Conservation (phyloP, 2,113 vertebrate genomes). For the Malurus cyaneus region DNA sequence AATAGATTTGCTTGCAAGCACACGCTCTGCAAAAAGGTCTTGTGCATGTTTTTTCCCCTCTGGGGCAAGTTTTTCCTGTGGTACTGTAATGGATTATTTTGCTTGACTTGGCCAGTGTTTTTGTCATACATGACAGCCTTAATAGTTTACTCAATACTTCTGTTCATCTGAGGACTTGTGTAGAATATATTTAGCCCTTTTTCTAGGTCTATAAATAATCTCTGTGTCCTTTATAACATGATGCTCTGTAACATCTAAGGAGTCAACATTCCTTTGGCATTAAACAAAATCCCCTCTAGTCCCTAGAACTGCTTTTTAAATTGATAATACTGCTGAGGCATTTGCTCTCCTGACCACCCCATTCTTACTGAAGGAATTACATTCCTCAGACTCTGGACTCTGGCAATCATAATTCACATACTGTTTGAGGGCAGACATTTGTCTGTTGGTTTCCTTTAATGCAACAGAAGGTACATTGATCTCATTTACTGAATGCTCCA, state of each 20-base stretch:
- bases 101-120: not conserved
- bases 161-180: not conserved
- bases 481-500: not conserved
- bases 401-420: not conserved
- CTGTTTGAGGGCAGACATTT: not conserved
- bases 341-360: constrained; percentile 4
- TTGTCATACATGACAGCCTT: not conserved
- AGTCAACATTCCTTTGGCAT: constrained; percentile 31
- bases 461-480: not conserved
- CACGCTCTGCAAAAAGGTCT: fast-evolving
- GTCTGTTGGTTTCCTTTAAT: not conserved
- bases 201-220: not conserved
- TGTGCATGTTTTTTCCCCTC: not conserved
- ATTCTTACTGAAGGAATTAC: not conserved
- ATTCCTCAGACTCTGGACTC: not conserved
- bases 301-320: not conserved
- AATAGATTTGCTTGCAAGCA: not conserved
- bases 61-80: not conserved
- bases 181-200: not conserved
- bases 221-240: not conserved
- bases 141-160: not conserved
- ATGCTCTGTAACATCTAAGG: constrained; percentile 25
- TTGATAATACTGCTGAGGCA: not conserved
- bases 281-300: constrained; percentile 34
- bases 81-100: not conserved